phyloP scores from a whole-genome alignment of 2,888 invertebrate genomes.

The Spialia ferax region DNA sequence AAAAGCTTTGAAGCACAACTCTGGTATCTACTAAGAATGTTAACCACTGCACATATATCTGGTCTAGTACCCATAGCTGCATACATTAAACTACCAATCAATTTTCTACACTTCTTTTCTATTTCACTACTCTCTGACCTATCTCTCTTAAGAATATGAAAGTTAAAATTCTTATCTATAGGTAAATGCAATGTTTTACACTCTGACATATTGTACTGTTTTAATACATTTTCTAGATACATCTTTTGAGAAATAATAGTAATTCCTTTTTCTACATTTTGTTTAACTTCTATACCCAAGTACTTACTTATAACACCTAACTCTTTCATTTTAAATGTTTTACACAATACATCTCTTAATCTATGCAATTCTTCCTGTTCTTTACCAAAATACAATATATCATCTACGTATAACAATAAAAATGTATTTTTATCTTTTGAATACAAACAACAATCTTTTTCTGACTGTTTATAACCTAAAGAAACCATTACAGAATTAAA shows the following conservation, averaged over 20 bases:
- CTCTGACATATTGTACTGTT: not conserved
- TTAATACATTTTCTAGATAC: constrained; percentile 2
- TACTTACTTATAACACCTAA: not conserved
- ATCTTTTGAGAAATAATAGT: constrained; percentile 6
- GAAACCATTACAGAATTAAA: constrained; percentile 4
- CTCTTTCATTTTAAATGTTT: constrained; percentile 9
- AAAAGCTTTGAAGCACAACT: constrained; percentile 3
- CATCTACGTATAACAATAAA: constrained; percentile 1
- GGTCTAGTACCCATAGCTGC: constrained; percentile 3
- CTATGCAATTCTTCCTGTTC: not conserved
- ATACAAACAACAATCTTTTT: constrained; percentile 1
- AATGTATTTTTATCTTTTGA: not conserved
- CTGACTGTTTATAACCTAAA: not conserved
- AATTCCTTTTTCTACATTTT: not conserved
- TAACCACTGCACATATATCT: constrained; percentile 1
- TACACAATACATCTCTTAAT: not conserved
- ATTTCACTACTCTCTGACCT: not conserved
- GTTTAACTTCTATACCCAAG: not conserved
- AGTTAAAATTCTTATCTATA: constrained; percentile 2
- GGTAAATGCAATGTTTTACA: constrained; percentile 1
- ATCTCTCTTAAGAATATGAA: constrained; percentile 6
- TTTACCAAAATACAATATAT: constrained; percentile 3
- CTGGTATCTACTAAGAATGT: not conserved
- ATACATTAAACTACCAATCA: constrained; percentile 2
- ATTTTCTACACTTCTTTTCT: constrained; percentile 7